Conservation (phyloP, 2,113 vertebrate genomes). For the Hippocampus abdominalis region DNA sequence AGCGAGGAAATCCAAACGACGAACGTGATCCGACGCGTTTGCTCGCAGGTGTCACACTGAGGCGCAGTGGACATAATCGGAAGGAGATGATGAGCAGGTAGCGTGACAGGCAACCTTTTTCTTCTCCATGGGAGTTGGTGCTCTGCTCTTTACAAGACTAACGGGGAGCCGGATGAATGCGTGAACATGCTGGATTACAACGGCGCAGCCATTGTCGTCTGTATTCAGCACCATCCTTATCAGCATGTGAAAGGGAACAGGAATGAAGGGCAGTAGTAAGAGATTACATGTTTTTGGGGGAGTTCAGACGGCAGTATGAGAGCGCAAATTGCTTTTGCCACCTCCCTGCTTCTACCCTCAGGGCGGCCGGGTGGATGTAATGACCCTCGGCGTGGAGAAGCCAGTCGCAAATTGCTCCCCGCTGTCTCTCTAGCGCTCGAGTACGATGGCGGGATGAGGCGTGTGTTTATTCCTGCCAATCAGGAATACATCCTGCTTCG, state of each 20-base stretch:
- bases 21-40: constrained; percentile 21
- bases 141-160: constrained; percentile 25
- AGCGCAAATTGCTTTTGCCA: constrained; percentile 62
- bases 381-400: constrained; percentile 38
- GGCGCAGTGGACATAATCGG: constrained; percentile 55
- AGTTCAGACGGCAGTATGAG: constrained; percentile 63
- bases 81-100: constrained; percentile 55
- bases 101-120: constrained; percentile 55
- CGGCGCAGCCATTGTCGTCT: constrained; percentile 42
- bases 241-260: constrained; percentile 29
- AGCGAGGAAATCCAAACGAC: constrained; percentile 11
- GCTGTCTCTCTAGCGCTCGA: constrained; percentile 10
- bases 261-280: constrained; percentile 41
- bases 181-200: constrained; percentile 31
- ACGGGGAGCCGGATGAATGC: constrained; percentile 23
- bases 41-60: constrained; percentile 53
- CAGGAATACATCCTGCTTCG: constrained; percentile 22
- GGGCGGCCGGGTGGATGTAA: constrained; percentile 60
- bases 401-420: constrained; percentile 25
- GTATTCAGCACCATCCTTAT: constrained; percentile 61
- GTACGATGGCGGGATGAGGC: constrained; percentile 1
- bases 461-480: constrained; percentile 16
- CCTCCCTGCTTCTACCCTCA: constrained; percentile 38
- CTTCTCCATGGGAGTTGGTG: constrained; percentile 54
- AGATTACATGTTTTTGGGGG: constrained; percentile 59